Percentiles rank a stretch among this genome's conserved stretches.
phyloP scores from a whole-genome alignment of 2,797 vertebrate species.

The Molossus alvarezi region DNA sequence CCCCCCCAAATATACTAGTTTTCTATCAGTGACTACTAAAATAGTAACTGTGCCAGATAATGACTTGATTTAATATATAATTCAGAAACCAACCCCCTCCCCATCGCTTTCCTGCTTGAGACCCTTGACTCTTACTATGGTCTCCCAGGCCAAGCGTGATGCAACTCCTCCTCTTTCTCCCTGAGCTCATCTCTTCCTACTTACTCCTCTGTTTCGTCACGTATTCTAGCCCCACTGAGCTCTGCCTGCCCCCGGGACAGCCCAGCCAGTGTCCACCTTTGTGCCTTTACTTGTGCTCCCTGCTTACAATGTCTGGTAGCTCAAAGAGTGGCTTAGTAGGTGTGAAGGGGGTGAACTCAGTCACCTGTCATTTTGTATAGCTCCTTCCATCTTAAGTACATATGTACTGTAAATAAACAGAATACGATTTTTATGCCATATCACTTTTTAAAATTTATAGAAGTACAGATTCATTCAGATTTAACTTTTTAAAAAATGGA shows the following conservation, averaged over 20 bases:
- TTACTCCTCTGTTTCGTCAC: background rate
- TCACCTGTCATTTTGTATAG: background rate
- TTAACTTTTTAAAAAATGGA: constrained; percentile 78
- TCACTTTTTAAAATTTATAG: too few relatives aligned
- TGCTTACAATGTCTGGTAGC: background rate
- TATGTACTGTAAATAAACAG: background rate
- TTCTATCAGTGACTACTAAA: background rate
- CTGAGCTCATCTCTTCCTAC: background rate
- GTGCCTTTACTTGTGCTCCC: background rate
- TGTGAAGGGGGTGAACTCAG: background rate
- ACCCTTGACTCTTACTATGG: background rate
- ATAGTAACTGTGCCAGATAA: background rate
- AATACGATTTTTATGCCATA: background rate
- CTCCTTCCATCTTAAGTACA: background rate
- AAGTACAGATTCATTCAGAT: constrained; percentile 76
- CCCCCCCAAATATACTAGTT: background rate
- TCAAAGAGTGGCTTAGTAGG: background rate
- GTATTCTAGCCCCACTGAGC: background rate
- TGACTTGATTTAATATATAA: background rate
- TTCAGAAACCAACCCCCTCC: background rate
- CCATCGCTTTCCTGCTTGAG: background rate
- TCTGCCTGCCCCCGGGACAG: background rate
- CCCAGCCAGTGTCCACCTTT: background rate
- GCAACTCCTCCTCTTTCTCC: background rate
- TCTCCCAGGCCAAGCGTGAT: background rate